Evolutionary conservation across 2,113 vertebrate species (phyloP).

Genomic region (Bettongia penicillata): DNA sequence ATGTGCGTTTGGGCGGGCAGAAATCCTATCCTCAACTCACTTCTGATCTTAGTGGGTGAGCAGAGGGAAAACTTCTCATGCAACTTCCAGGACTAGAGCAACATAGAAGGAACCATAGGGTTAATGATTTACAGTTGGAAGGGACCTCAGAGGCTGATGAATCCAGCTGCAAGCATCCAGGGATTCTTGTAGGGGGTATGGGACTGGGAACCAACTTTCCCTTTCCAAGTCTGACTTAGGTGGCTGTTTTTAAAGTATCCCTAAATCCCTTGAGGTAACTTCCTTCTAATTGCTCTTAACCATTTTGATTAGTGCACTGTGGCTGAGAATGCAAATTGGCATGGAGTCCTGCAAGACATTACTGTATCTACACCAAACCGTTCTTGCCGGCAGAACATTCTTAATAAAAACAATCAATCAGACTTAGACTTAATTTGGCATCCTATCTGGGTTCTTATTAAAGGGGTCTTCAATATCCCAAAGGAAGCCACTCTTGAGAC

Average conservation of each 20-base stretch:
- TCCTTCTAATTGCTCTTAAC: slow-evolving; percentile 52
- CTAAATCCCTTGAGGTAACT: slow-evolving; percentile 25
- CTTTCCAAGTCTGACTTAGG: not conserved
- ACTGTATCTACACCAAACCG: slow-evolving; percentile 7
- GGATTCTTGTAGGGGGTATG: not conserved
- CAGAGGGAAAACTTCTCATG: not conserved
- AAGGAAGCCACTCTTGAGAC: not conserved
- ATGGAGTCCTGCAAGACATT: slow-evolving; percentile 44
- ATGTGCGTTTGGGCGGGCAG: accelerated
- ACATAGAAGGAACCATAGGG: accelerated
- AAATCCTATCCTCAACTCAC: not conserved
- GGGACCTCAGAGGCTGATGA: not conserved
- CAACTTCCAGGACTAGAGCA: not conserved
- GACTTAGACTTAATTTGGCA: slow-evolving; percentile 22
- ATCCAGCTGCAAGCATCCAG: not conserved
- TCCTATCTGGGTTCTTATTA: not conserved
- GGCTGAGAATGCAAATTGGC: slow-evolving; percentile 63
- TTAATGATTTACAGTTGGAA: accelerated
- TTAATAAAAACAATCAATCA: slow-evolving; percentile 73
- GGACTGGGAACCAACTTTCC: not conserved
- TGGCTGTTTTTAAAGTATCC: slow-evolving; percentile 19
- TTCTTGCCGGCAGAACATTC: slow-evolving; percentile 48
- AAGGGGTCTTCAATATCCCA: not conserved
- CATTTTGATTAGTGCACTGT: slow-evolving; percentile 53
- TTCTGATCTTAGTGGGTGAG: not conserved